Evolutionary conservation across 1,140 invertebrate genomes (phyloP).

Genomic region (Streblospio benedicti): DNA sequence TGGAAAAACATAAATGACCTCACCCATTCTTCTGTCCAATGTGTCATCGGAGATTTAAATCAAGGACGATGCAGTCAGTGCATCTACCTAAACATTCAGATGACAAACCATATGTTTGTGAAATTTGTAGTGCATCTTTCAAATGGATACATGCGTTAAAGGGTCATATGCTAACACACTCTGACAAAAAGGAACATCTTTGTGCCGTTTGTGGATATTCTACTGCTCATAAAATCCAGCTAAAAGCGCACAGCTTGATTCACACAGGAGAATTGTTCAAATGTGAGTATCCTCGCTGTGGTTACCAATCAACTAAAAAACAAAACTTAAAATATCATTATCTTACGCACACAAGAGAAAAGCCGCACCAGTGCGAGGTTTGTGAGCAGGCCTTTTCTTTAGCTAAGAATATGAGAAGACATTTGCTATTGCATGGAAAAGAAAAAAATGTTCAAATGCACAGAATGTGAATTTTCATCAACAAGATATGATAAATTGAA

Average conservation of each 20-base stretch:
- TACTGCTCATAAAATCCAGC: conserved; percentile 54
- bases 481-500: conserved; percentile 54
- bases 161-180: conserved; percentile 52
- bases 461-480: conserved; percentile 50
- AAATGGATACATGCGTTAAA: conserved; percentile 54
- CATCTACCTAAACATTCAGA: conserved; percentile 54
- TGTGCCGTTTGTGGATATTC: conserved; percentile 54
- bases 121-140: conserved; percentile 54
- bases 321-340: conserved; percentile 48
- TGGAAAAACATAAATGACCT: conserved; percentile 48
- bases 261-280: conserved; percentile 53
- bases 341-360: conserved; percentile 53
- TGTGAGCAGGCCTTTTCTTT: conserved; percentile 51
- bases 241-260: conserved; percentile 52
- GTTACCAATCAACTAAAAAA: conserved; percentile 42
- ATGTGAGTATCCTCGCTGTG: conserved; percentile 50
- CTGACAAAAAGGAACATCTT: conserved; percentile 50
- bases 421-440: conserved; percentile 36
- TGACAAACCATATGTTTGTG: conserved; percentile 52
- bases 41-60: conserved; percentile 52
- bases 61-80: conserved; percentile 48
- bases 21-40: conserved; percentile 52
- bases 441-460: conserved; percentile 32
- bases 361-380: conserved; percentile 56
- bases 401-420: conserved; percentile 36